Percentiles rank a stretch among this genome's conserved stretches.
These are phyloP conservation scores for Pammene aurita DNA, from an alignment of 2,888 invertebrate species.

Conservation along the genomic window DNA sequence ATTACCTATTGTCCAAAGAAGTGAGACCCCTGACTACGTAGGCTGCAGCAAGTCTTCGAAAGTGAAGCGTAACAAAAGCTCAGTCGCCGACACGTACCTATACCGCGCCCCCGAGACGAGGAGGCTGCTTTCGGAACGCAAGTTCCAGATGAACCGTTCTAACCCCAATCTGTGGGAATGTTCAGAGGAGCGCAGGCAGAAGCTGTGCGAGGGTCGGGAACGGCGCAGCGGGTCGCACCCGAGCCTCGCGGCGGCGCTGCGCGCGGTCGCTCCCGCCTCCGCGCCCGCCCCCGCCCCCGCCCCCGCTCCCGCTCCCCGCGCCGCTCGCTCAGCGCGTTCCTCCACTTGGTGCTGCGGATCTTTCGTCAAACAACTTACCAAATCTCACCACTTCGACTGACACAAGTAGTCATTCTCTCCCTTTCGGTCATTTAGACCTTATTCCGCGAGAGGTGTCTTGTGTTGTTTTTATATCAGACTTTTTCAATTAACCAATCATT, in stretches of 20 bases:
- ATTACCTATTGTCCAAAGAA: slow-evolving; percentile 65
- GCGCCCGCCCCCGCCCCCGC: slow-evolving; percentile 51
- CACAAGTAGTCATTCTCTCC: slow-evolving; percentile 58
- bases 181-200: slow-evolving; percentile 62
- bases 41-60: slow-evolving; percentile 65
- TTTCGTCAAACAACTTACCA: slow-evolving; percentile 90
- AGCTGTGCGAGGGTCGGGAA: slow-evolving; percentile 57
- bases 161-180: slow-evolving; percentile 77
- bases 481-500: slow-evolving; percentile 23
- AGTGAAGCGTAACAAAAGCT: slow-evolving; percentile 79
- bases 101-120: slow-evolving; percentile 69
- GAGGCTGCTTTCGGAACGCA: slow-evolving; percentile 69
- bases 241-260: slow-evolving; percentile 58
- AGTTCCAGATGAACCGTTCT: slow-evolving; percentile 75
- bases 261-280: slow-evolving; percentile 44
- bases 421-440: slow-evolving; percentile 43
- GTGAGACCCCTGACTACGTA: slow-evolving; percentile 67
- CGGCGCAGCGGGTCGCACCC: slow-evolving; percentile 75
- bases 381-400: slow-evolving; percentile 89
- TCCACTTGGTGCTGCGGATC: slow-evolving; percentile 91
- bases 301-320: slow-evolving; percentile 50
- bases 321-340: slow-evolving; percentile 81
- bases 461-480: slow-evolving; percentile 7
- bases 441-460: slow-evolving; percentile 40
- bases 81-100: slow-evolving; percentile 72